Evolutionary conservation across 53 echinoderm and acorn worm genomes (phyloP).

Genomic region (Actinopyga echinites): DNA sequence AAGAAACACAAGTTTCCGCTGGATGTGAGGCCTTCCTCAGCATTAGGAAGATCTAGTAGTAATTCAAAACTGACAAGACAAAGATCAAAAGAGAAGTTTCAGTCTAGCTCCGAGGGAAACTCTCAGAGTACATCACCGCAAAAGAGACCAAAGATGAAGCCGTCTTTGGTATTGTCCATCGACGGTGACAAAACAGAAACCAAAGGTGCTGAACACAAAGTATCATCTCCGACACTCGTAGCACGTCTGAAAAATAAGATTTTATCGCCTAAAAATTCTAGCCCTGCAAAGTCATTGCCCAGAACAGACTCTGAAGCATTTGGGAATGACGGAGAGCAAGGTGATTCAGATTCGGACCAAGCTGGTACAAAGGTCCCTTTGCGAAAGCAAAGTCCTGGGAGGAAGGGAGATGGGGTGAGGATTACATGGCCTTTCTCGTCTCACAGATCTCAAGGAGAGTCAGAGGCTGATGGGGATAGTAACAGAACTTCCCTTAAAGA

Average conservation of each 20-base stretch:
- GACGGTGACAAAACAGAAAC: not conserved
- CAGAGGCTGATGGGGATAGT: not conserved
- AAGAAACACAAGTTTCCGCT: constrained; percentile 9
- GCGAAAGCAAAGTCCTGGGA: not conserved
- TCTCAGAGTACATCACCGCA: not conserved
- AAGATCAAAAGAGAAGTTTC: constrained; percentile 5
- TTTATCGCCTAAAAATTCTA: constrained; percentile 14
- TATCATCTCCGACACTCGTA: constrained; percentile 11
- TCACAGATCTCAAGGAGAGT: not conserved
- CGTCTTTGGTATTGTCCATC: not conserved
- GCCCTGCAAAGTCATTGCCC: not conserved
- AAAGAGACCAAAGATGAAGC: constrained; percentile 8
- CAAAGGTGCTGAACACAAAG: constrained; percentile 2
- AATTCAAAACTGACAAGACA: constrained; percentile 5
- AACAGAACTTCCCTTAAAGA: too few species aligned
- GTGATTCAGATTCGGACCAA: not conserved
- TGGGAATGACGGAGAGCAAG: too few species aligned
- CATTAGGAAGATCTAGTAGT: not conserved
- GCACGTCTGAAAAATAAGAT: constrained; percentile 21
- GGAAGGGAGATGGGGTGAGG: not conserved
- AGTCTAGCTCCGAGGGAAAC: constrained; percentile 8
- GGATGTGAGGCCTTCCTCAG: constrained; percentile 22
- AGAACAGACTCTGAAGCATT: not conserved
- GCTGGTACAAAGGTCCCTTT: not conserved
- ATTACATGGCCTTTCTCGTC: not conserved